Conservation (phyloP, 2,888 invertebrate genomes). For the Lochmaea crataegi region DNA sequence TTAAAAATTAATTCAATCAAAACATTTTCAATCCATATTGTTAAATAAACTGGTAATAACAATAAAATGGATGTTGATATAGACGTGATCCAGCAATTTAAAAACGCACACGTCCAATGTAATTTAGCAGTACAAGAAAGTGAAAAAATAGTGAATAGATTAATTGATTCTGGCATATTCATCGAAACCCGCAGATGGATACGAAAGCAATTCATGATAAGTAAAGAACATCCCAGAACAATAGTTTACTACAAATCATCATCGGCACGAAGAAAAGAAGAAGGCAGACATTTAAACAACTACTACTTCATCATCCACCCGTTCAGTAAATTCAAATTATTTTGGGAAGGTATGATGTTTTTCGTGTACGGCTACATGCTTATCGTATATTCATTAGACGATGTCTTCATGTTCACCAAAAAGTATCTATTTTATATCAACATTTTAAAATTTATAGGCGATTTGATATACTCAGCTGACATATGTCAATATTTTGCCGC, state of each 20-base stretch:
- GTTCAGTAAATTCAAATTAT: constrained; percentile 16
- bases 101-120: neutral
- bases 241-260: constrained; percentile 25
- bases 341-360: constrained; percentile 18
- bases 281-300: constrained; percentile 17
- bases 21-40: neutral
- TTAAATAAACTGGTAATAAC: neutral
- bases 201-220: constrained; percentile 5
- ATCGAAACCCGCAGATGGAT: constrained; percentile 28
- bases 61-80: neutral
- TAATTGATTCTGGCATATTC: constrained; percentile 32
- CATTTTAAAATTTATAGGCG: constrained; percentile 2
- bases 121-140: neutral
- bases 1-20: neutral
- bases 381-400: constrained; percentile 8
- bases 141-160: constrained; percentile 18
- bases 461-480: constrained; percentile 5
- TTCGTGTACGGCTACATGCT: constrained; percentile 14
- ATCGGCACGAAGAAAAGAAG: constrained; percentile 20
- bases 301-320: constrained; percentile 27
- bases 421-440: constrained; percentile 1
- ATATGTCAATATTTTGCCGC: constrained; percentile 8
- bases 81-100: neutral
- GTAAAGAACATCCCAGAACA: constrained; percentile 22
- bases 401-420: neutral